phyloP scores from a whole-genome alignment of 2,888 invertebrate species.

The Rhingia rostrata region DNA sequence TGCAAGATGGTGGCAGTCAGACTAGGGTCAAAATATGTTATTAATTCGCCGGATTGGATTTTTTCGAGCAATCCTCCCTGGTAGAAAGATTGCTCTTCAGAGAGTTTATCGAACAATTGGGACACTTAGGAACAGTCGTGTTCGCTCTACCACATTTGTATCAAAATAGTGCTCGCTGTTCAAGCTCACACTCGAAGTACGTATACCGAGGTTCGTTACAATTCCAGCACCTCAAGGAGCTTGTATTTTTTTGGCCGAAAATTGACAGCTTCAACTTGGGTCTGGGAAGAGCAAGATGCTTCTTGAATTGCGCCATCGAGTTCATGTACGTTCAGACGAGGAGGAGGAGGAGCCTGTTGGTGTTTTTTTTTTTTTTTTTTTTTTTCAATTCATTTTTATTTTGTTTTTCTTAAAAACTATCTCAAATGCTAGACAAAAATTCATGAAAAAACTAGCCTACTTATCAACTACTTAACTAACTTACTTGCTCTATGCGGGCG shows the following conservation, averaged over 20 bases:
- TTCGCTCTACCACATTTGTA: not conserved
- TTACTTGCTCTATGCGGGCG: too few relatives aligned
- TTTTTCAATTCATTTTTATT: too few relatives aligned
- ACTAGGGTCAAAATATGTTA: not conserved
- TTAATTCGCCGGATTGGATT: not conserved
- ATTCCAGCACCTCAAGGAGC: too few relatives aligned
- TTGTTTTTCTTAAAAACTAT: too few relatives aligned
- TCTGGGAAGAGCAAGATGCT: not conserved
- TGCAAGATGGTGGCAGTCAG: not conserved
- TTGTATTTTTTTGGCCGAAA: too few relatives aligned
- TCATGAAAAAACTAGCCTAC: too few relatives aligned
- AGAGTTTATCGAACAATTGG: not conserved
- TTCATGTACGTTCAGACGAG: not conserved
- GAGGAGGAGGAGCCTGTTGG: not conserved
- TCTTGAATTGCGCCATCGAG: not conserved
- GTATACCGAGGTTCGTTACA: not conserved
- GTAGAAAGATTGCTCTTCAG: not conserved
- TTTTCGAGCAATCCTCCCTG: not conserved
- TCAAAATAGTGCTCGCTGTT: not conserved
- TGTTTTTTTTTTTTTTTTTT: too few relatives aligned
- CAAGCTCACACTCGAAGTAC: not conserved
- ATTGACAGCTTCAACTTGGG: not conserved
- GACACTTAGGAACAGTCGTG: not conserved
- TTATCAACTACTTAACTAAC: too few relatives aligned
- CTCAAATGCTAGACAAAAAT: too few relatives aligned